Base-by-base conservation (phyloP, 2,888 invertebrate genomes). In the Nemapogon koenigi region DNA sequence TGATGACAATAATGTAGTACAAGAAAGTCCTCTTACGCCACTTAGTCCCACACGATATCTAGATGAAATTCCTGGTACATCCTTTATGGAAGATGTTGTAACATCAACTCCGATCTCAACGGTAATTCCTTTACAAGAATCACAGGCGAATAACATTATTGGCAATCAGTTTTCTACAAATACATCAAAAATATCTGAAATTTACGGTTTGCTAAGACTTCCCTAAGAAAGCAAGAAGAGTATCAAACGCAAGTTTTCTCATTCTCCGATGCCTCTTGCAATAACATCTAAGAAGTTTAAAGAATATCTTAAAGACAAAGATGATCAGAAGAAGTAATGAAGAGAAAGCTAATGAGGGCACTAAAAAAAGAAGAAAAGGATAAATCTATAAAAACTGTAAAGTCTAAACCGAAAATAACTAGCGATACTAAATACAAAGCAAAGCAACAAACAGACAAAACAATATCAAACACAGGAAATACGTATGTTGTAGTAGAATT, bases 261-360 rank as follows among this genome's bases (percentile, higher is more conserved):
- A 38, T 14, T 30, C 29, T 16, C 19, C 38, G 31, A 16, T 30
- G 14, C 38, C 38, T 7, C 17, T 38, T 25, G 38, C 38, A 18
- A 38, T 38, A 18, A 31, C 30, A 18, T 38, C 30, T 19, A 38
- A 38, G 31, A 38, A 38, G 15, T 14, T 38, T 38, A 30, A 38
- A 31, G 38, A 38, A 38, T 38, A 38, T 31, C 16, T 38, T 19
- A 31, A 30, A 30, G 25, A 11, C 10, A 35, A 35, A 18, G 35
- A 31, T 16, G 16, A 31, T 16, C 14, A 14, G 10, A 31, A 13
- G 16, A 31, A 31, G 31, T 14, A 31, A 16, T n/a, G 16, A 16
- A 31, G 31, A 31, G 16, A 31, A 31, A 31, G 13, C 31, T 16
- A 37, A 29, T 19, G 37, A 37, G 28, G 29, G 8, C 14, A 29